phyloP scores from a whole-genome alignment of 2,888 invertebrate genomes.

The Bellardia bayeri region DNA sequence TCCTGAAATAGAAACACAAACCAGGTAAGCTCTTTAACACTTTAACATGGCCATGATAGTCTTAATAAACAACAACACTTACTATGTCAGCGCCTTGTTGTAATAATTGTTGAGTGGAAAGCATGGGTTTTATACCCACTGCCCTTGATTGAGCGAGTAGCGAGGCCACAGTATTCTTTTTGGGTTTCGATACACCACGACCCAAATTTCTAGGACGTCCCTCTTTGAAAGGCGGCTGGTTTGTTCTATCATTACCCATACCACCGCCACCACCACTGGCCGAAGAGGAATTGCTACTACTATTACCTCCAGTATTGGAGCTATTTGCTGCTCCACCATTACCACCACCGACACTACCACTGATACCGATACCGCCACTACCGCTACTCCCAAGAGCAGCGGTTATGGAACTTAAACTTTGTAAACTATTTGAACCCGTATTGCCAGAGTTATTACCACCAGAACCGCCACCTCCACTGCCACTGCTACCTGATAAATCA shows the following conservation, averaged over 20 bases:
- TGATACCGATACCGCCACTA: slow-evolving; percentile 74
- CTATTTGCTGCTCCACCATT: slow-evolving; percentile 71
- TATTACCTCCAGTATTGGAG: slow-evolving; percentile 73
- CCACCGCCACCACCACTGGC: slow-evolving; percentile 60
- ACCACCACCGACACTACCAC: slow-evolving; percentile 74
- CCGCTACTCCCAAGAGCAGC: slow-evolving; percentile 81
- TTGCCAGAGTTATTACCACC: slow-evolving; percentile 65
- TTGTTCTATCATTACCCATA: slow-evolving; percentile 68
- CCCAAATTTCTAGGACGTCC: slow-evolving; percentile 93
- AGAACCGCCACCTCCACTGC: slow-evolving; percentile 63
- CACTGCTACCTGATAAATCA: slow-evolving; percentile 75
- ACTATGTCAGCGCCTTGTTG: slow-evolving; percentile 85
- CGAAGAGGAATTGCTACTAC: slow-evolving; percentile 72
- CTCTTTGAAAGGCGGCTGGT: slow-evolving; percentile 86
- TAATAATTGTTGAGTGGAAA: slow-evolving; percentile 89
- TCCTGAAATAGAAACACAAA: slow-evolving; percentile 83
- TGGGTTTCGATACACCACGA: slow-evolving; percentile 94
- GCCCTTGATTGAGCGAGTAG: slow-evolving; percentile 94
- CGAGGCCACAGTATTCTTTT: slow-evolving; percentile 96
- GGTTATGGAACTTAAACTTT: slow-evolving; percentile 84
- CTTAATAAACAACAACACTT: slow-evolving; percentile 77
- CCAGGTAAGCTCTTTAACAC: too few species aligned
- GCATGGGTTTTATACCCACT: slow-evolving; percentile 90
- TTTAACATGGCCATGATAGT: too few species aligned
- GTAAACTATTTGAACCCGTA: slow-evolving; percentile 81